These are phyloP conservation scores for Leucophenga maculata DNA, from an alignment of 2,888 invertebrate species.

Conservation along the genomic window DNA sequence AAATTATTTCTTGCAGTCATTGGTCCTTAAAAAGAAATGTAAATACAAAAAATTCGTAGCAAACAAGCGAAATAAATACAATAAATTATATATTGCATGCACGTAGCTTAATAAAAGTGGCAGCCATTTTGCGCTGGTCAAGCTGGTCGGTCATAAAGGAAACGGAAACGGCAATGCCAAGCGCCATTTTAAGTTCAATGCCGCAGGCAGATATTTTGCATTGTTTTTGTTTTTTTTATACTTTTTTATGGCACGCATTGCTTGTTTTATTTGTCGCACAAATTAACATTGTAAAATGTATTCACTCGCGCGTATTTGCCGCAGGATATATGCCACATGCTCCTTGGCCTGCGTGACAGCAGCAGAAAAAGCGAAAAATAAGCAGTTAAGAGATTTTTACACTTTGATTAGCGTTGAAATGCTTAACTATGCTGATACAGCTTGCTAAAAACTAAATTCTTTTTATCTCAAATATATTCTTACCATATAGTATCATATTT, in stretches of 20 bases:
- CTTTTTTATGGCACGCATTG: not conserved
- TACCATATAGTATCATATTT: not conserved
- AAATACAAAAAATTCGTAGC: conserved; percentile 1
- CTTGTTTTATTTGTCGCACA: not conserved
- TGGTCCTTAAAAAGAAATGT: not conserved
- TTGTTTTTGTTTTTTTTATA: not conserved
- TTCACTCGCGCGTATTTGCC: not conserved
- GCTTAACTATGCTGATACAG: too few relatives aligned
- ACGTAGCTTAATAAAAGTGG: conserved; percentile 14
- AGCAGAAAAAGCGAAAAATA: too few relatives aligned
- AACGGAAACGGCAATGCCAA: not conserved
- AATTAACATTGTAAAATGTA: conserved; percentile 14
- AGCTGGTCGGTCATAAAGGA: not conserved
- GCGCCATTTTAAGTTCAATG: not conserved
- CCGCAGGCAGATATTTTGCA: not conserved
- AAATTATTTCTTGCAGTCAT: too few relatives aligned
- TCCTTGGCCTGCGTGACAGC: not conserved
- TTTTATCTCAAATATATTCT: too few relatives aligned
- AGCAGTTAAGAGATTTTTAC: too few relatives aligned
- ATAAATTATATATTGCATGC: conserved; percentile 15
- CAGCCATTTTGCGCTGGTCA: not conserved
- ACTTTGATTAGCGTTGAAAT: too few relatives aligned
- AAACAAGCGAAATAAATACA: conserved; percentile 6
- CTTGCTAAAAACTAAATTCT: too few relatives aligned
- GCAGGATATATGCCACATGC: not conserved